Conservation (phyloP, 1,140 invertebrate species). For the Camponotus vicinus region DNA sequence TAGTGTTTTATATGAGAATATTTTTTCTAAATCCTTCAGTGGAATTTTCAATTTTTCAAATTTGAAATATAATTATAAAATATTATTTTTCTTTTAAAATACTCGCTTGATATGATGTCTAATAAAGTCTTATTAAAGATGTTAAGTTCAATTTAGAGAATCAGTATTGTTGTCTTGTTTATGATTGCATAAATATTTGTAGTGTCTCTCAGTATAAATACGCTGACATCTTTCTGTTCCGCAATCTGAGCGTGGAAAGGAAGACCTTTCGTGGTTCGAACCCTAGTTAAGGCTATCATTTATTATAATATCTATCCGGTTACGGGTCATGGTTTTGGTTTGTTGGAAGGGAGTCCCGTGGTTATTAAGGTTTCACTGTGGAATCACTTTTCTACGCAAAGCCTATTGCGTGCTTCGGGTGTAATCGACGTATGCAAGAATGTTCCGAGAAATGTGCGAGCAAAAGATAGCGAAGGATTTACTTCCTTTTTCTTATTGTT, state of each 20-base stretch:
- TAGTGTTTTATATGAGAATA: not conserved
- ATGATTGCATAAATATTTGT: not conserved
- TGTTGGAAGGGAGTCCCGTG: constrained; percentile 62
- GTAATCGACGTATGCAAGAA: constrained; percentile 20
- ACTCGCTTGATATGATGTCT: not conserved
- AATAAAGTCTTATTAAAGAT: not conserved
- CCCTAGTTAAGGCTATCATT: constrained; percentile 62
- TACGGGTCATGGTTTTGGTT: constrained; percentile 73
- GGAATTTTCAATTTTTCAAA: not conserved
- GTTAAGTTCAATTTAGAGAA: not conserved
- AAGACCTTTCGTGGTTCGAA: constrained; percentile 63
- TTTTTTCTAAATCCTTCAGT: not conserved
- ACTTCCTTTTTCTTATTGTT: constrained; percentile 32
- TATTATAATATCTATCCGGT: constrained; percentile 75
- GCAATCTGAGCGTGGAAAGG: constrained; percentile 44
- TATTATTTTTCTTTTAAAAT: not conserved
- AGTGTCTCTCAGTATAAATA: not conserved
- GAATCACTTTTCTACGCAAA: constrained; percentile 68
- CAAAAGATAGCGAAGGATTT: constrained; percentile 21
- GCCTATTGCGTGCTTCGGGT: constrained; percentile 16
- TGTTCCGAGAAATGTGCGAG: constrained; percentile 41
- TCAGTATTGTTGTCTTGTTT: not conserved
- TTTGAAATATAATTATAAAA: not conserved
- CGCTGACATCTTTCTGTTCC: not conserved
- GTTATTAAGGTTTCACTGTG: constrained; percentile 73